A percentile compares a stretch with the other conserved stretches of the same genome.
Evolutionary conservation across 1,140 invertebrate genomes (phyloP).

Genomic region (Oppia nitens): DNA sequence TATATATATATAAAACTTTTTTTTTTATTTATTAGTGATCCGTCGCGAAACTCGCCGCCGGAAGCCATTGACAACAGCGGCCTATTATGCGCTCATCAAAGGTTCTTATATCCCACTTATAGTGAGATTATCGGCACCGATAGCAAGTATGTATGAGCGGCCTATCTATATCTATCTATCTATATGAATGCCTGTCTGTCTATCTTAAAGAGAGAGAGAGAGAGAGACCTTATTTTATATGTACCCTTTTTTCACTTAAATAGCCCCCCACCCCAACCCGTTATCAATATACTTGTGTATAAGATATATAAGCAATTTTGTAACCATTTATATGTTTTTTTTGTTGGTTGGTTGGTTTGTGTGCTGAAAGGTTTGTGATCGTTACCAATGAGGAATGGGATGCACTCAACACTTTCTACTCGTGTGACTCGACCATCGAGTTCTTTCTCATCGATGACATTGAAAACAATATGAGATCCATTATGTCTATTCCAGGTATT

Average conservation of each 20-base stretch:
- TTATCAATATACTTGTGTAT: no score
- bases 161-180: no score
- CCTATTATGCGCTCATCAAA: constrained; percentile 1
- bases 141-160: not conserved
- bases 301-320: no score
- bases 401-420: not conserved
- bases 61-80: not conserved
- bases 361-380: not conserved
- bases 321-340: no score
- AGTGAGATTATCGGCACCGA: not conserved
- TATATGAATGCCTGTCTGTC: no score
- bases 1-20: no score
- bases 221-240: no score
- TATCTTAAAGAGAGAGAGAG: no score
- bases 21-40: not conserved
- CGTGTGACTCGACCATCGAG: not conserved
- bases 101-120: not conserved
- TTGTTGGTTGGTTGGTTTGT: no score
- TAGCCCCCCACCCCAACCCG: no score
- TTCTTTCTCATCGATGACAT: not conserved
- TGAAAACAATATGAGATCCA: not conserved
- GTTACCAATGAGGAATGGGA: not conserved
- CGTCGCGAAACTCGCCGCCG: not conserved
- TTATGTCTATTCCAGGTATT: not conserved
- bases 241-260: no score